Evolutionary conservation across 2,113 vertebrate genomes (phyloP), one percentile per base, ranked within the genome.

Genomic region (Dissostichus mawsoni): DNA sequence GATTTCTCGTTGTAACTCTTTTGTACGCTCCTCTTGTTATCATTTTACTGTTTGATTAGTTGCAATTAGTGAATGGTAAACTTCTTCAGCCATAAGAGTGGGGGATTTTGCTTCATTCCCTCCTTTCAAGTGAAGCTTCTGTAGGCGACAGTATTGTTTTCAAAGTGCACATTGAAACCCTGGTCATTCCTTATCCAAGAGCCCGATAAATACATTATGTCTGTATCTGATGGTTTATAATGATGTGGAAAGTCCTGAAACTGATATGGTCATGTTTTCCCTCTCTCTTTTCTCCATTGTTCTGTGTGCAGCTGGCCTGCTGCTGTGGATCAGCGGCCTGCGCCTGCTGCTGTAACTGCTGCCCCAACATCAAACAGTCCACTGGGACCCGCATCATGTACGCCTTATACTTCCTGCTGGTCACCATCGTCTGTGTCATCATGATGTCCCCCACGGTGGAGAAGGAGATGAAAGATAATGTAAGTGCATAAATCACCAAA

Each of bases 371-470:
- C 90, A 98, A 97, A 65, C 98, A 99, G 89, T 99, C 98, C 16
- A 97, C 97, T 0, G 96, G 96, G 11, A 99, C 98, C 5, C 97
- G 98, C 44, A 92, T 96, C 92, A 99, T 99, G 97, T 99, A 99
- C 0, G 96, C 98, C 0, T 89, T 99, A 7, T 98, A 96, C 94
- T 98, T 99, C 94, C 95, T 98, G 88, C 91, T 99, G 80, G 96
- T 98, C 69, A 96, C 96, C 7, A 5, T 96, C 84, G 90, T 96
- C 92, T 99, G 97, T 87, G 96, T 94, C 66, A 11, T 98, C 90
- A 99, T 99, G 98, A 98, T 99, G 97, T 98, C 97, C 0, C 94
- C 95, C 16, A 97, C 96, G 0, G 96, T 99, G 76, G 96, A 96
- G 58, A 78, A 92, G 0, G 78, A 86, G 68, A 87, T 99, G 92